phyloP scores from a whole-genome alignment of 2,113 vertebrate genomes.

The Leiothrix lutea region DNA sequence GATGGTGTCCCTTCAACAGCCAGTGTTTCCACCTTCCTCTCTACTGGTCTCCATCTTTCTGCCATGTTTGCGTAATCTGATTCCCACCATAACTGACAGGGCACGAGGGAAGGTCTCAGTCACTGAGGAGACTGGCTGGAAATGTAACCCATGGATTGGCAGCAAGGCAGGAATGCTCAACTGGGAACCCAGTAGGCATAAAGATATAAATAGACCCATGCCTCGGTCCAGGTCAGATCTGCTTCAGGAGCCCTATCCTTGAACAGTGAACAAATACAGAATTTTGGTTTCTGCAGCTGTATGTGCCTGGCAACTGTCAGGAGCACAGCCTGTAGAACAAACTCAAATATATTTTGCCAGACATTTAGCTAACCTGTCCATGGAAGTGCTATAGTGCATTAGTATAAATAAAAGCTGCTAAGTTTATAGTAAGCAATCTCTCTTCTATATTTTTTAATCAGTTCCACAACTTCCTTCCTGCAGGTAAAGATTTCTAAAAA shows the following conservation, averaged over 20 bases:
- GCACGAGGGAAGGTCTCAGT: not conserved
- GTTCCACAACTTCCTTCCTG: not conserved
- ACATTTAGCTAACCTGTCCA: not conserved
- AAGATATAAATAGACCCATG: slow-evolving; percentile 24
- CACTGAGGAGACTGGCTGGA: not conserved
- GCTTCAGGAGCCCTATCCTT: not conserved
- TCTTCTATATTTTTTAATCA: not conserved
- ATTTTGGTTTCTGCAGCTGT: not conserved
- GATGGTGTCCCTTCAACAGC: not conserved
- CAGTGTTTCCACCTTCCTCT: not conserved
- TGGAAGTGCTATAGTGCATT: not conserved
- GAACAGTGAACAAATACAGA: not conserved
- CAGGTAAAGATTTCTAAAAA: not conserved
- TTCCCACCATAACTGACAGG: not conserved
- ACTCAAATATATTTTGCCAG: not conserved
- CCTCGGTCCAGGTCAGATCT: not conserved
- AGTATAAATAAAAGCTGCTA: not conserved
- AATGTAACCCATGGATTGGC: slow-evolving; percentile 9
- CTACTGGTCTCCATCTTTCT: not conserved
- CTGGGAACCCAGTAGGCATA: not conserved
- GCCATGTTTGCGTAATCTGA: not conserved
- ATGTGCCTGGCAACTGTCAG: not conserved
- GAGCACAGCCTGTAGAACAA: not conserved
- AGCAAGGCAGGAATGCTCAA: slow-evolving; percentile 24
- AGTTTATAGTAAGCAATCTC: not conserved